A percentile compares a stretch with the other conserved stretches of the same genome.
phyloP scores from a whole-genome alignment of 2,797 vertebrate species.

The Liasis olivaceus region DNA sequence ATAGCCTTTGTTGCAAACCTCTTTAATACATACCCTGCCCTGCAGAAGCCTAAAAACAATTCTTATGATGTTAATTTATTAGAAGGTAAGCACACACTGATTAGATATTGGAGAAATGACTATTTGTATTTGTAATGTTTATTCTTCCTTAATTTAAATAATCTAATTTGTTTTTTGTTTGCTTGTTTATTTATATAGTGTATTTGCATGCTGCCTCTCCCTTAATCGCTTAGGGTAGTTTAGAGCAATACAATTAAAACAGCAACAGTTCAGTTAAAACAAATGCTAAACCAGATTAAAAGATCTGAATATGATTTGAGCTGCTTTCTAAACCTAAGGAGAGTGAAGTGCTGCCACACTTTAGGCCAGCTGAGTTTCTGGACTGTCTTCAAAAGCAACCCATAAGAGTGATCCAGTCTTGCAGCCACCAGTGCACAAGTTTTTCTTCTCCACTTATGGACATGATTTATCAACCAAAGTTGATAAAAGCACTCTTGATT shows the following conservation, averaged over 20 bases:
- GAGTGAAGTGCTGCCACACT: background rate
- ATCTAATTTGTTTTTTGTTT: background rate
- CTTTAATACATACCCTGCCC: conserved; percentile 88
- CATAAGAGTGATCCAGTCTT: background rate
- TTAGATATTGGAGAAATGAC: background rate
- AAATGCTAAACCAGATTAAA: conserved; percentile 19
- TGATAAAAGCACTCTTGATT: background rate
- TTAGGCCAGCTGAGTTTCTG: background rate
- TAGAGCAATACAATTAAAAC: background rate
- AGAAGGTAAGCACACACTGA: conserved; percentile 80
- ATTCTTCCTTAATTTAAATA: background rate
- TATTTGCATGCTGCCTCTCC: background rate
- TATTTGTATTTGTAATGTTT: background rate
- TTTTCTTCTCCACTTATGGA: background rate
- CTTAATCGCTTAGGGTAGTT: background rate
- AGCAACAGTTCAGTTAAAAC: background rate
- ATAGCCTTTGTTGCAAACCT: conserved; percentile 95
- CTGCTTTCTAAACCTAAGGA: background rate
- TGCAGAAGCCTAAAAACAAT: conserved; percentile 75
- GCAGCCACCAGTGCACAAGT: background rate
- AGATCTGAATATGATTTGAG: conserved; percentile 23
- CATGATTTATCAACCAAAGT: background rate
- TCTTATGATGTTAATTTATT: conserved; percentile 79
- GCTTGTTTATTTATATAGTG: background rate
- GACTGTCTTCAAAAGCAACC: background rate